Evolutionary conservation across 2,113 vertebrate species (phyloP).

Genomic region (Turnix velox): DNA sequence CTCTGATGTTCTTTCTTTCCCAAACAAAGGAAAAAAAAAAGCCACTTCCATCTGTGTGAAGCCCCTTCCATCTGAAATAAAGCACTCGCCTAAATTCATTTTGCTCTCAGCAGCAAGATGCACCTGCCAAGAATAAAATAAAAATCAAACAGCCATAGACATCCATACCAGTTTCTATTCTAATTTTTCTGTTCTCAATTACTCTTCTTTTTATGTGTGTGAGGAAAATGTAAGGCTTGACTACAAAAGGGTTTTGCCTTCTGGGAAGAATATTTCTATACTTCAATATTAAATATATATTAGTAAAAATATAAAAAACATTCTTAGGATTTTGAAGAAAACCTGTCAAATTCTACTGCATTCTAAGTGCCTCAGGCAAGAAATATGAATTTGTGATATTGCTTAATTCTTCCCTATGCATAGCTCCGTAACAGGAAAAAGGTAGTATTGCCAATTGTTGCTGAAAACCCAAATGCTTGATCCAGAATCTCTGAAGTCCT

Average conservation of each 20-base stretch:
- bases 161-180: neutral
- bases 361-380: neutral
- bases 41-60: neutral
- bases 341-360: neutral
- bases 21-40: neutral
- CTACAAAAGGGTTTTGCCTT: neutral
- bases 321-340: neutral
- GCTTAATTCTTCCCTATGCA: neutral
- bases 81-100: neutral
- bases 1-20: neutral
- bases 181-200: neutral
- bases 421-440: neutral
- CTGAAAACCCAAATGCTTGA: neutral
- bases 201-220: neutral
- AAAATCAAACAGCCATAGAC: neutral
- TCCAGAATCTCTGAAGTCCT: neutral
- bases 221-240: neutral
- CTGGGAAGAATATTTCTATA: neutral
- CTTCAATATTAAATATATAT: neutral
- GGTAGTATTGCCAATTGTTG: rapidly evolving
- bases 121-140: neutral
- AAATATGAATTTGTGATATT: neutral
- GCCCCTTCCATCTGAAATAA: neutral
- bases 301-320: neutral
- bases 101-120: neutral